A percentile compares a stretch with the other conserved stretches of the same genome.
These are phyloP conservation scores for Nemotelus pantherinus DNA, from an alignment of 2,888 invertebrate species.

Conservation along the genomic window DNA sequence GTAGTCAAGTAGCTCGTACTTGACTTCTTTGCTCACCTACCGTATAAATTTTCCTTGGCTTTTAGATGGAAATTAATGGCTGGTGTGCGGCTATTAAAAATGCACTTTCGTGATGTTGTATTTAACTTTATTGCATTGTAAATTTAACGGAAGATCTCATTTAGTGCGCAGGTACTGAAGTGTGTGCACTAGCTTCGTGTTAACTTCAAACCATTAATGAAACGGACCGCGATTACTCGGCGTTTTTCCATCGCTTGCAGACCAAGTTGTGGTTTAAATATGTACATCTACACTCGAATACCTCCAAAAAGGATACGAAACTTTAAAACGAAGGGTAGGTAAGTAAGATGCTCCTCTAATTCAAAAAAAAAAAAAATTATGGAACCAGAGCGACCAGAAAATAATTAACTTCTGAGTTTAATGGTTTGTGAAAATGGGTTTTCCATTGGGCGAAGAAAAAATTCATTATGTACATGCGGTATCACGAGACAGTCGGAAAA, in stretches of 20 bases:
- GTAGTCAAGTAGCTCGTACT: background rate
- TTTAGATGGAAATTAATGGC: slow-evolving; percentile 43
- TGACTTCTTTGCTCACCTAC: slow-evolving; percentile 34
- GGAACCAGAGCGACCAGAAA: slow-evolving; percentile 18
- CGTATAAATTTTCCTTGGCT: slow-evolving; percentile 38
- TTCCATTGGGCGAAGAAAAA: background rate
- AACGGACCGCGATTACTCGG: slow-evolving; percentile 14
- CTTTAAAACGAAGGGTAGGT: slow-evolving; percentile 24
- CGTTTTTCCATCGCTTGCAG: slow-evolving; percentile 21
- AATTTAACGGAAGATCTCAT: slow-evolving; percentile 41
- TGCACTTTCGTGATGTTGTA: slow-evolving; percentile 45
- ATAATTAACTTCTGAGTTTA: slow-evolving; percentile 40
- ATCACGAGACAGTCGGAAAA: too few species aligned
- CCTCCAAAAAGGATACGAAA: slow-evolving; percentile 40
- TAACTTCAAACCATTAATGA: slow-evolving; percentile 30
- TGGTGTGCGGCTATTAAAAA: slow-evolving; percentile 41
- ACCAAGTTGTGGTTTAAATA: slow-evolving; percentile 28
- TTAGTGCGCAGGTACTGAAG: slow-evolving; percentile 19
- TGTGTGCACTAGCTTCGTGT: slow-evolving; percentile 27
- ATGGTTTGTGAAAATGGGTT: slow-evolving; percentile 35
- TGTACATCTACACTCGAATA: background rate
- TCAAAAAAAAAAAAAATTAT: slow-evolving; percentile 20
- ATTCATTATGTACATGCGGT: background rate
- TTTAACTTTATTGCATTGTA: slow-evolving; percentile 43
- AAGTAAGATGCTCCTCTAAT: slow-evolving; percentile 36